Evolutionary conservation across 1,140 invertebrate species (phyloP), one percentile per base, ranked within the genome.

Genomic region (Solenopsis invicta): DNA sequence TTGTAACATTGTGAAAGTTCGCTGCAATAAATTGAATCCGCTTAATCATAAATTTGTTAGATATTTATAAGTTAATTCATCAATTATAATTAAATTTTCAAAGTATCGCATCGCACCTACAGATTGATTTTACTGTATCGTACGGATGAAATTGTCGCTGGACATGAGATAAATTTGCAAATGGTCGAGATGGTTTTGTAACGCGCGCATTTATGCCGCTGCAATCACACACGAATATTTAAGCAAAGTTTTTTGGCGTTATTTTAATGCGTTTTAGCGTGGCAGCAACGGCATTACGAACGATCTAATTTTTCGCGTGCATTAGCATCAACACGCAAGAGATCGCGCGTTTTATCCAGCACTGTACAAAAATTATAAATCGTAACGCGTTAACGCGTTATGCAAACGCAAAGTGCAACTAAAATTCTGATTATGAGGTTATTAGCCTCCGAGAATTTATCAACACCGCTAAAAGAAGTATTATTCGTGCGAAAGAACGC

Each of bases 221-320:
- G 80, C 24, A 16, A 74, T 74, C 24, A 13, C 24, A 18, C 12
- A 34, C 80, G 54, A 84, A 84, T 84, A 84, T 84, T 84, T 74
- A 84, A 75, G 9, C 54, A 12, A 13, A 18, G 69, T 75, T 81
- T 29, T 81, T 81, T 45, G 5, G 21, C 13, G 66, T 81, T 24
- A 41, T 45, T 81, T 69, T 72, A 81, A 81, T 21, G 66, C 66
- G 50, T 78, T 81, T 81, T 71, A 69, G 48, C 34, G 21, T 69
- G n/a, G 64, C 48, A 24, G 37, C 41, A 71, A 72, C 54, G 69
- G 61, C 69, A 75, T 84, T 75, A 84, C 80, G 80, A 75, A 24
- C 48, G 56, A 84, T 84, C 69, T 61, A 75, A 84, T 84, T 84
- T 75, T 45, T 84, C 80, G 69, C 80, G 80, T 61, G 41, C 80